A percentile compares a stretch with the other conserved stretches of the same genome.
Evolutionary conservation across 2,888 invertebrate species (phyloP).

Genomic region (Enoplolaimus lenunculus): DNA sequence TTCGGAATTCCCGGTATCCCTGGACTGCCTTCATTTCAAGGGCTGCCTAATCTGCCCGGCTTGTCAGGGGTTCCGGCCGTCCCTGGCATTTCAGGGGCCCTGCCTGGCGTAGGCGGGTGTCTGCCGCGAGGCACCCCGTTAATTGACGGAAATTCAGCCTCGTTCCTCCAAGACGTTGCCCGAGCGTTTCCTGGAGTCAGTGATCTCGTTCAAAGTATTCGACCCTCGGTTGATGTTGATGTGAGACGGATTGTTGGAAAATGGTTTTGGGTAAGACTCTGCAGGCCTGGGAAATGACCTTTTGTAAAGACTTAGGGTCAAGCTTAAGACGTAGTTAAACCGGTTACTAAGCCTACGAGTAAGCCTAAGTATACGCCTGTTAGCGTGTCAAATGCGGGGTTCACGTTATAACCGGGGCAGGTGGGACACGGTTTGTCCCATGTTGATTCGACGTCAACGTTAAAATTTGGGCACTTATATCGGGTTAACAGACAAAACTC

Average conservation of each 20-base stretch:
- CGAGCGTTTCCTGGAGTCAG: background rate
- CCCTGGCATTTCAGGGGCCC: slow-evolving; percentile 29
- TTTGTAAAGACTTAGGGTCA: no score
- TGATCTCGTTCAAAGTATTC: background rate
- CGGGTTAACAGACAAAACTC: no score
- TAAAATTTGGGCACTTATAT: no score
- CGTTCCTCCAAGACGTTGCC: background rate
- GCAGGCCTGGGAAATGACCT: no score
- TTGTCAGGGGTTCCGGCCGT: slow-evolving; percentile 31
- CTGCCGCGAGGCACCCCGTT: slow-evolving; percentile 30
- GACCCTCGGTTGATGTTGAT: background rate
- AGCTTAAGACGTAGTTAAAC: no score
- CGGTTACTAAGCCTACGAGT: no score
- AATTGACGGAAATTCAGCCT: slow-evolving; percentile 21
- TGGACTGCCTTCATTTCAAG: background rate
- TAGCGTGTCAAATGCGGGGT: no score
- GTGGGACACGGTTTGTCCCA: no score
- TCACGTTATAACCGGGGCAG: no score
- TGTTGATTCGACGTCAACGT: no score
- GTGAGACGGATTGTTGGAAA: background rate
- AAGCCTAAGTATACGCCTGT: no score
- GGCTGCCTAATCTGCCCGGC: slow-evolving; percentile 28
- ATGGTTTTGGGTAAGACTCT: background rate
- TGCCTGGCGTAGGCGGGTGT: slow-evolving; percentile 32
- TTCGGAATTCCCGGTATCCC: background rate